Conservation (phyloP, 2,888 invertebrate species). For the Lapara coniferarum region DNA sequence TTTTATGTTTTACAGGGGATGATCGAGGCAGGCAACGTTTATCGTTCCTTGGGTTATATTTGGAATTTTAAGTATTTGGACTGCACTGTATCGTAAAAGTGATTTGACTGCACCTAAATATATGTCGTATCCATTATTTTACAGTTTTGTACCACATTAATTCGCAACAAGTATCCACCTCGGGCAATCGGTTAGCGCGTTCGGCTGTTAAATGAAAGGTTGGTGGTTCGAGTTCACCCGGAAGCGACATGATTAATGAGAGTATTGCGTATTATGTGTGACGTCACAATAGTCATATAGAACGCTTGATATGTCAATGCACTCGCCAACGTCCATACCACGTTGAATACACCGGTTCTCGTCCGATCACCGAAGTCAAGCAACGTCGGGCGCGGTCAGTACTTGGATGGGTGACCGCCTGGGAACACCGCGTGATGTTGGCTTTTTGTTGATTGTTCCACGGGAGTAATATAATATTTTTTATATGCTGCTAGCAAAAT, state of each 20-base stretch:
- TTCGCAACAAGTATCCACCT: no score
- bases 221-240: slow-evolving; percentile 99
- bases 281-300: background rate
- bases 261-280: background rate
- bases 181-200: slow-evolving; percentile 94
- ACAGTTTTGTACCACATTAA: no score
- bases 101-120: no score
- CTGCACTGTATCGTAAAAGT: no score
- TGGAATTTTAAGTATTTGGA: no score
- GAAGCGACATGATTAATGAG: slow-evolving; percentile 84
- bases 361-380: slow-evolving; percentile 81
- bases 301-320: background rate
- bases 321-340: slow-evolving; percentile 66
- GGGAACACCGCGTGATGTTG: slow-evolving; percentile 73
- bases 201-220: slow-evolving; percentile 99
- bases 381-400: slow-evolving; percentile 79
- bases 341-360: slow-evolving; percentile 78
- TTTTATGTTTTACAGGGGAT: no score
- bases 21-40: no score
- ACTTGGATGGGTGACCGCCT: slow-evolving; percentile 80
- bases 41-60: no score
- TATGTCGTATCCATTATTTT: no score
- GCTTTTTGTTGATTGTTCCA: slow-evolving; percentile 48
- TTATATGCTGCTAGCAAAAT: no score
- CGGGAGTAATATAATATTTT: no score